A percentile compares a stretch with the other conserved stretches of the same genome.
Evolutionary conservation across 2,797 vertebrate genomes (phyloP).

Genomic region (Cephalopachus bancanus): DNA sequence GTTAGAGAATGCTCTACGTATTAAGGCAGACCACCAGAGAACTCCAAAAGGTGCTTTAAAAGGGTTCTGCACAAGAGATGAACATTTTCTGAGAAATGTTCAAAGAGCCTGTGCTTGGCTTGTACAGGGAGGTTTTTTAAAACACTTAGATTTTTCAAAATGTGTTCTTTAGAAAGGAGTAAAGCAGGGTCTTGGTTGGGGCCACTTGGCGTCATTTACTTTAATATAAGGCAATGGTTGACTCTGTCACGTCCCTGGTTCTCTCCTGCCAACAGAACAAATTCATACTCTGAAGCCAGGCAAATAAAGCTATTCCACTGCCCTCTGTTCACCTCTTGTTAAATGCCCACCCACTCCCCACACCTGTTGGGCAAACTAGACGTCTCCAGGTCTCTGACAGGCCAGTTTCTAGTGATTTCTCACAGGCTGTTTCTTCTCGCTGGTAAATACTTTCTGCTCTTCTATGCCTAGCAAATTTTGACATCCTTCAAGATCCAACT

Average conservation of each 20-base stretch:
- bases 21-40: not conserved
- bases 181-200: not conserved
- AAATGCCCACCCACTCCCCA: not conserved
- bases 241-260: not conserved
- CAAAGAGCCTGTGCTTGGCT: not conserved
- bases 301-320: not conserved
- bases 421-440: not conserved
- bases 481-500: not conserved
- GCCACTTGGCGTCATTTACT: not conserved
- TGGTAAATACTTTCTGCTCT: not conserved
- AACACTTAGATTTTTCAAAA: not conserved
- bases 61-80: not conserved
- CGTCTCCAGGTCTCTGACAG: not conserved
- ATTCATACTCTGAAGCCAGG: not conserved
- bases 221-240: not conserved
- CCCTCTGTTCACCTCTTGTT: not conserved
- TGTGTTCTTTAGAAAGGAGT: not conserved
- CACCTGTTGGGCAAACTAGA: not conserved
- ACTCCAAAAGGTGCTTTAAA: not conserved
- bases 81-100: slow-evolving; percentile 19
- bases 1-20: no score
- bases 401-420: not conserved
- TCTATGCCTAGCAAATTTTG: not conserved
- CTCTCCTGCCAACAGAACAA: not conserved
- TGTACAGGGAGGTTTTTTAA: not conserved